Evolutionary conservation across 2,888 invertebrate genomes (phyloP).

Genomic region (Caenorhabditis wallacei): DNA sequence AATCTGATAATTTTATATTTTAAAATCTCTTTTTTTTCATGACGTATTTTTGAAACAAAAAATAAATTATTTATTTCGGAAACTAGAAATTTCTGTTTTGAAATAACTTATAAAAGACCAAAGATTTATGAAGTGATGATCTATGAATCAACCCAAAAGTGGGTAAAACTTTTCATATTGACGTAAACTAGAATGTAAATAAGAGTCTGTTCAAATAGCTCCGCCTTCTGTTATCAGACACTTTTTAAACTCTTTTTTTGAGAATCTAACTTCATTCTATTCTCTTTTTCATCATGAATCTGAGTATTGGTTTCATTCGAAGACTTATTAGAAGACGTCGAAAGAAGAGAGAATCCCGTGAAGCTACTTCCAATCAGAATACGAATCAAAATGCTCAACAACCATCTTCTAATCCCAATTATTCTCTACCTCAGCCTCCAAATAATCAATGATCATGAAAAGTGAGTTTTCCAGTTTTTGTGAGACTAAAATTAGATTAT

Average conservation of each 20-base stretch:
- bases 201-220: neutral
- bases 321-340: slow-evolving; percentile 30
- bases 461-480: slow-evolving; percentile 1
- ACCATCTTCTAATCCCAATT: neutral
- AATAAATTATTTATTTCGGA: no score
- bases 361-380: slow-evolving; percentile 19
- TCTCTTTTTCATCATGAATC: neutral
- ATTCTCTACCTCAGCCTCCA: neutral
- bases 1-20: no score
- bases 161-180: slow-evolving; percentile 1
- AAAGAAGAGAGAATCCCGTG: slow-evolving; percentile 21
- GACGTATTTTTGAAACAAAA: no score
- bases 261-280: slow-evolving; percentile 19
- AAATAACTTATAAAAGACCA: no score
- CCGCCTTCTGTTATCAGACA: slow-evolving; percentile 20
- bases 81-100: no score
- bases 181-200: slow-evolving; percentile 26
- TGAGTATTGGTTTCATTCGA: slow-evolving; percentile 24
- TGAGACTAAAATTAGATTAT: no score
- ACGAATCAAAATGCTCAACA: neutral
- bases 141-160: neutral
- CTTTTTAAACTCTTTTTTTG: slow-evolving; percentile 25
- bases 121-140: no score
- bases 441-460: slow-evolving; percentile 5
- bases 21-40: no score